Conservation (phyloP, 2,797 vertebrate species). For the Enteromius radiatus region DNA sequence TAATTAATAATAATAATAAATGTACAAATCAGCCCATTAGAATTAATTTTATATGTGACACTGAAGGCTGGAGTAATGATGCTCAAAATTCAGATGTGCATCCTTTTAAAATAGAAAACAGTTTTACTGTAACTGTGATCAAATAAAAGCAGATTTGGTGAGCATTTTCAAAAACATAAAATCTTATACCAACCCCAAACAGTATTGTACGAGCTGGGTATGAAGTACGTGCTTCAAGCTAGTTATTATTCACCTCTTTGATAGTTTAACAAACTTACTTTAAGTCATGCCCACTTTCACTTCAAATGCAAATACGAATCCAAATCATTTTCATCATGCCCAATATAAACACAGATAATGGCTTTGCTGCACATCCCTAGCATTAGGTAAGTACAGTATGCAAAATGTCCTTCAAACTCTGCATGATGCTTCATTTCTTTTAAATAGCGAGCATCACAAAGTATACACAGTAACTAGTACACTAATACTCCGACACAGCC, state of each 20-base stretch:
- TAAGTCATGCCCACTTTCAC: neutral
- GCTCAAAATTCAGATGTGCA: too few relatives aligned
- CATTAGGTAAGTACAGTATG: too few relatives aligned
- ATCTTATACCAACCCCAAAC: neutral
- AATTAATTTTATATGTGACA: neutral
- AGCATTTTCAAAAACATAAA: neutral
- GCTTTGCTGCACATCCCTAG: neutral
- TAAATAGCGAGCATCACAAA: neutral
- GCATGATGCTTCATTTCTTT: neutral
- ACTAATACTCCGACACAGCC: neutral
- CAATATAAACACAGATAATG: too few relatives aligned
- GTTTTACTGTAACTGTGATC: neutral
- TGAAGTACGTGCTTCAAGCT: neutral
- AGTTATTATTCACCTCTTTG: neutral
- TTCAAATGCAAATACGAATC: neutral
- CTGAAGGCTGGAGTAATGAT: too few relatives aligned
- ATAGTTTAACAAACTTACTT: neutral
- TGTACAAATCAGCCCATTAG: too few relatives aligned
- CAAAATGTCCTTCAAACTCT: neutral
- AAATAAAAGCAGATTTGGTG: neutral
- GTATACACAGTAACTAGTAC: neutral
- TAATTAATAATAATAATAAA: neutral
- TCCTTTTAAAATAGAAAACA: neutral
- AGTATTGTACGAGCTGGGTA: neutral
- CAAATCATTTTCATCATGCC: neutral